A percentile compares a stretch with the other conserved stretches of the same genome.
phyloP scores from a whole-genome alignment of 2,797 vertebrate genomes.

The Chelon auratus region DNA sequence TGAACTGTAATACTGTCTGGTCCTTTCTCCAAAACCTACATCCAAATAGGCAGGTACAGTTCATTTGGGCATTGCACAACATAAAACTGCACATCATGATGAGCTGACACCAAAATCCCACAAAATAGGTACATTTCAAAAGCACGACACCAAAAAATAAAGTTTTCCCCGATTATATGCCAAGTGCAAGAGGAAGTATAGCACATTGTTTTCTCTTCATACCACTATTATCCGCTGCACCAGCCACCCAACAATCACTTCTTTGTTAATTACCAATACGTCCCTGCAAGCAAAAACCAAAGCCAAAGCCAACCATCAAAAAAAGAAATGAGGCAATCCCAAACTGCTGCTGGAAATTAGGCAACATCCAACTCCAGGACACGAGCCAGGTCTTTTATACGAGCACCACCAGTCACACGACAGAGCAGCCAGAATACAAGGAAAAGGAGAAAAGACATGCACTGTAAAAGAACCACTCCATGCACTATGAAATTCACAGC shows the following conservation, averaged over 20 bases:
- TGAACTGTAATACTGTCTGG: constrained; percentile 93
- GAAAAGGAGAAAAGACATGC: constrained; percentile 49
- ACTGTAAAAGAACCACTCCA: constrained; percentile 47
- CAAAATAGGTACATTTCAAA: constrained; percentile 5
- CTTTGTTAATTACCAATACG: constrained; percentile 62
- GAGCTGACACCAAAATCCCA: neutral
- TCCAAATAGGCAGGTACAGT: constrained; percentile 37
- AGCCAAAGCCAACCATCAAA: constrained; percentile 55
- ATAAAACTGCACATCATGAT: constrained; percentile 4
- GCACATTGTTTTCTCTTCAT: constrained; percentile 23
- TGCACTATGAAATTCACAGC: constrained; percentile 52
- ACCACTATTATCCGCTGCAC: constrained; percentile 26
- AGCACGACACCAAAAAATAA: neutral
- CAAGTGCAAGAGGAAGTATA: constrained; percentile 27
- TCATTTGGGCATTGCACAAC: constrained; percentile 15
- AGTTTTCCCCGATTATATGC: constrained; percentile 4
- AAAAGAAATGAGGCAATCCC: constrained; percentile 31
- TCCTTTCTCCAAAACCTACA: constrained; percentile 86
- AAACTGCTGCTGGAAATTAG: constrained; percentile 51
- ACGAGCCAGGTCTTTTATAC: constrained; percentile 39
- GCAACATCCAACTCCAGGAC: constrained; percentile 43
- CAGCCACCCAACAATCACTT: constrained; percentile 51
- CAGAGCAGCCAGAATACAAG: constrained; percentile 32
- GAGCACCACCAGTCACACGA: constrained; percentile 41
- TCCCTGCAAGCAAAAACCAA: constrained; percentile 69